Evolutionary conservation across 2,888 invertebrate species (phyloP), one percentile per base, ranked within the genome.

Genomic region (Chrysodeixis includens): DNA sequence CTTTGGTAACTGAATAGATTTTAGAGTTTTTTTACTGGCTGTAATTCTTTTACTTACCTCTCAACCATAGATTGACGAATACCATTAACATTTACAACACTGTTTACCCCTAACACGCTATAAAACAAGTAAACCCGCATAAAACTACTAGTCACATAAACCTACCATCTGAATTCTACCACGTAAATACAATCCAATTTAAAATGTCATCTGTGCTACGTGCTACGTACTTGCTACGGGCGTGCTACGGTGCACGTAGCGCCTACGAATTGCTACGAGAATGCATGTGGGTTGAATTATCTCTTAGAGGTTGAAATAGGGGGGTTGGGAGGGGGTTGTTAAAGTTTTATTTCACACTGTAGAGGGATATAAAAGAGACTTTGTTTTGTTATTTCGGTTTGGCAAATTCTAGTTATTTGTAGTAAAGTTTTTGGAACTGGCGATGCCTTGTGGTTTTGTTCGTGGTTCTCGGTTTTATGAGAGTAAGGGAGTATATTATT

Each of bases 181-280:
- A 40, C 56, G 30, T 57, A 57, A 46, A 46, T n/a, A 56, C 46
- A 44, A 46, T 57, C 16, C 46, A 9, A 46, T 46, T 35, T 57
- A 40, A 57, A 57, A 57, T 57, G 56, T 57, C 56, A 9, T 20
- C 40, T 40, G n/a, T 35, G 40, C 40, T 40, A 40, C 40, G 40
- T 40, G 40, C 56, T 35, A n/a, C 14, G 57, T 30, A 18, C 30
- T 12, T 46, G 57, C 57, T 57, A 49, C 57, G 65, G 49, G 64
- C 70, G 71, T 71, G 71, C 71, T 71, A 69, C 69, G 58, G 10
- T 68, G 56, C 49, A 65, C 51, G 71, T 71, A 71, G 71, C 35
- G 46, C 40, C 66, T 71, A 71, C 71, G 57, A 32, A 54, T 30
- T 30, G 60, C 60, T 71, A 71, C 71, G 56, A 26, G 44, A 14